These are phyloP conservation scores for Noctua pronuba DNA, from an alignment of 2,888 invertebrate species.

Conservation along the genomic window DNA sequence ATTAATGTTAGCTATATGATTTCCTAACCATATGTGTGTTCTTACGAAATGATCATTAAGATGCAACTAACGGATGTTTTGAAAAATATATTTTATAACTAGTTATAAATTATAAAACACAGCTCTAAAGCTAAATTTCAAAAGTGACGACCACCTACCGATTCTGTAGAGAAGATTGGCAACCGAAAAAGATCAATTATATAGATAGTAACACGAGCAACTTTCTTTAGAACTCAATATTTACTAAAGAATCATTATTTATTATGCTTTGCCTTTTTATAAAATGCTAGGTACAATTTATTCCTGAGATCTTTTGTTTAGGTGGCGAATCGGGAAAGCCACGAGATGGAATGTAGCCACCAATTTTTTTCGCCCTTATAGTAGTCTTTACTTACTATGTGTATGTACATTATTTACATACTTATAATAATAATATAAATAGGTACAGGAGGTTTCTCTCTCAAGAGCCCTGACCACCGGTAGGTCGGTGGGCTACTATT, in stretches of 20 bases:
- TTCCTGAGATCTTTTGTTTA: background rate
- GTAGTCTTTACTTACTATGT: background rate
- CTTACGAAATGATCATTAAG: slow-evolving; percentile 12
- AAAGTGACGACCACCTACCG: slow-evolving; percentile 18
- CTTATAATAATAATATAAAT: background rate
- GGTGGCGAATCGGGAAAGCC: background rate
- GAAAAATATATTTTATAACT: background rate
- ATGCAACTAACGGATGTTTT: slow-evolving; percentile 8
- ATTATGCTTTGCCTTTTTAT: background rate
- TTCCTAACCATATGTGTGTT: background rate
- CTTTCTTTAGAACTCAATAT: slow-evolving; percentile 55
- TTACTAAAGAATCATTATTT: slow-evolving; percentile 33
- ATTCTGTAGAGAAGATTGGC: slow-evolving; percentile 38
- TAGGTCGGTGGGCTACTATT: too few species aligned
- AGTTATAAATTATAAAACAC: background rate
- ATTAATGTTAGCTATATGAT: slow-evolving; percentile 7
- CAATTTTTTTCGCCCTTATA: background rate
- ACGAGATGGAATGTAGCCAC: background rate
- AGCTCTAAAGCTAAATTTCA: slow-evolving; percentile 3
- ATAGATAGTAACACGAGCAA: slow-evolving; percentile 52
- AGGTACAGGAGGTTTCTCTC: too few species aligned
- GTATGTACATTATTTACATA: background rate
- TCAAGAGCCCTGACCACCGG: too few species aligned
- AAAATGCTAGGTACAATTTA: background rate
- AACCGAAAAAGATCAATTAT: slow-evolving; percentile 59